Evolutionary conservation across 2,888 invertebrate species (phyloP), one percentile per base, ranked within the genome.

Genomic region (Chloroclysta siterata): DNA sequence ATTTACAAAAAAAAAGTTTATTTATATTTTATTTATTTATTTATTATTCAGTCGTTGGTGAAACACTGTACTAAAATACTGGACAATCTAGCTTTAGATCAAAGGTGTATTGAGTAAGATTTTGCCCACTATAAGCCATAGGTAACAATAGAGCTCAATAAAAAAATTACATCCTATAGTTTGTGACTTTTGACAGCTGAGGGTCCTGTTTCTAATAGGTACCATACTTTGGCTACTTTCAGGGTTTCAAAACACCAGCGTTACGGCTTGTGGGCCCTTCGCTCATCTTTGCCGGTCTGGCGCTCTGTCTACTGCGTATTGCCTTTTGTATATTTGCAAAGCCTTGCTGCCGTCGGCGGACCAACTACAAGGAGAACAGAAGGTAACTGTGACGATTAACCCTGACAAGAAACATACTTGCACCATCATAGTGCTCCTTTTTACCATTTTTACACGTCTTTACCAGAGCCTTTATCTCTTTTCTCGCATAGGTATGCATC

Each of bases 261-360:
- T 93, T 98, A 75, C 95, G 97, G 77, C 94, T 97, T 80, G 97
- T 97, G 88, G 98, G 98, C 69, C 97, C 97, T 69, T 96, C 97
- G 69, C 94, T 96, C 78, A 95, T 96, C 84, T 90, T 94, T 79
- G 94, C 96, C 76, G 97, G 97, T 75, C 94, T 97, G 78, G 94
- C 96, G 73, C 97, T 97, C 90, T 97, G 97, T 91, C 92, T 97
- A 80, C 94, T 97, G 79, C 95, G 97, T 77, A 96, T 97, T 79
- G 93, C 96, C 82, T 95, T 97, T 87, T 98, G 97, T 92, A 95
- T 97, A 85, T 97, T 96, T 87, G 95, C 97, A 75, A 96, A 95
- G 81, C 95, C 95, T 79, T 97, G 97, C 90, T 95, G 96, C 81
- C 94, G 94, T 78, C 94, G 94, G 76, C 94, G 89, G 81, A 87